phyloP scores from a whole-genome alignment of 2,113 vertebrate genomes.

The Oreochromis spilurus region DNA sequence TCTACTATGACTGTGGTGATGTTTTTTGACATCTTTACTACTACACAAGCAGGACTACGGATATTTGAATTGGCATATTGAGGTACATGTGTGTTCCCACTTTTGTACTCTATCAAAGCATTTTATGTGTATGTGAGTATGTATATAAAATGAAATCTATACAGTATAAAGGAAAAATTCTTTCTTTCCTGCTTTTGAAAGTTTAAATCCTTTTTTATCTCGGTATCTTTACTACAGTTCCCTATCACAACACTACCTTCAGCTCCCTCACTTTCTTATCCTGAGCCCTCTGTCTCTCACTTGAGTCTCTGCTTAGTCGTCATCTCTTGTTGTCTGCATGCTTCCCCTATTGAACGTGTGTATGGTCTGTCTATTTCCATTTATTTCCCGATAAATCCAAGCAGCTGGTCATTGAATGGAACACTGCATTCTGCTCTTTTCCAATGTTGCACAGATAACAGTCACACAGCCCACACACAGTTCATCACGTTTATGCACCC shows the following conservation, averaged over 20 bases:
- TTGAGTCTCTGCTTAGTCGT: not conserved
- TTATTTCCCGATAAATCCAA: conserved; percentile 41
- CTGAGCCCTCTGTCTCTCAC: not conserved
- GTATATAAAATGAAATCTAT: not conserved
- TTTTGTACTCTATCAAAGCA: not conserved
- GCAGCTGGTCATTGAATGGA: conserved; percentile 39
- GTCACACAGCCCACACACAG: not conserved
- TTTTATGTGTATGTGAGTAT: not conserved
- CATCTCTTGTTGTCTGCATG: not conserved
- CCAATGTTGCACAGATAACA: conserved; percentile 38
- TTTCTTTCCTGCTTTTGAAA: not conserved
- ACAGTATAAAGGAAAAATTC: not conserved
- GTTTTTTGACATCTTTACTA: too few species aligned
- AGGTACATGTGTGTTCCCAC: too few species aligned
- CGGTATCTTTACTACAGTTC: conserved; percentile 20
- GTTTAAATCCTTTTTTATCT: conserved; percentile 30
- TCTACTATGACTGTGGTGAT: too few species aligned
- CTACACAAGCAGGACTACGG: too few species aligned
- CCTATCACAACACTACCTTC: conserved; percentile 24
- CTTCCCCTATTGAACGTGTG: not conserved
- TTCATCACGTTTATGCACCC: not conserved
- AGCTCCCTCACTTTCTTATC: not conserved
- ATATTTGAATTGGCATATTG: too few species aligned
- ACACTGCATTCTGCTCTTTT: conserved; percentile 29
- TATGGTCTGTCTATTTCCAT: conserved; percentile 35